phyloP scores from a whole-genome alignment of 2,113 vertebrate genomes.

The Nestor notabilis region DNA sequence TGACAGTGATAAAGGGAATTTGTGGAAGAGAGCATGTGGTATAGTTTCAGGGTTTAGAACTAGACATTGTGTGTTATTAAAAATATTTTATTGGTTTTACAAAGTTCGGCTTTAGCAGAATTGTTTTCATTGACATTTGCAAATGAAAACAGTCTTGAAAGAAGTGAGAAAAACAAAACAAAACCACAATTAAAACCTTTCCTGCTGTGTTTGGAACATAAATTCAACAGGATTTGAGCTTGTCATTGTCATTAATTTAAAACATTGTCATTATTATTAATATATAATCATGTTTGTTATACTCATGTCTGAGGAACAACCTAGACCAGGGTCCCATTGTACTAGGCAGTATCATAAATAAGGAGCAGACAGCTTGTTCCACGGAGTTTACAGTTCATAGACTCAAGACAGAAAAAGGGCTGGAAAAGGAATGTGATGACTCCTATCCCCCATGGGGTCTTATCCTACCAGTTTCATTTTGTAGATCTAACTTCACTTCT shows the following conservation, averaged over 20 bases:
- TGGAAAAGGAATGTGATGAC: not conserved
- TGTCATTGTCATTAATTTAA: not conserved
- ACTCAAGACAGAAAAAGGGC: not conserved
- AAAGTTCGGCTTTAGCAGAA: not conserved
- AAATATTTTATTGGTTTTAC: not conserved
- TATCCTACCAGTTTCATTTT: not conserved
- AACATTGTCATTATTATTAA: not conserved
- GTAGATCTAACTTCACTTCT: not conserved
- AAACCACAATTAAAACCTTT: slow-evolving; percentile 15
- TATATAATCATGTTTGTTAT: not conserved
- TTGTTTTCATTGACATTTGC: slow-evolving; percentile 26
- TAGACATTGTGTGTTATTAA: not conserved
- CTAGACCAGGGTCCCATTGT: not conserved
- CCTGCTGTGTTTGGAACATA: not conserved
- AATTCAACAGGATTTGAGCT: not conserved
- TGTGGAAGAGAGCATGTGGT: not conserved
- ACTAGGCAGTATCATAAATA: not conserved
- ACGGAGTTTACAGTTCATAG: not conserved
- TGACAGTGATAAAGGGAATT: not conserved
- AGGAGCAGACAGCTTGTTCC: not conserved
- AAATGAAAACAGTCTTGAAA: slow-evolving; percentile 20
- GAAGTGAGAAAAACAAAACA: not conserved
- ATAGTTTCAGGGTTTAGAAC: not conserved
- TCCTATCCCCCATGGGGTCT: not conserved
- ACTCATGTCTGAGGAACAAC: not conserved